A percentile compares a stretch with the other conserved stretches of the same genome.
Evolutionary conservation across 2,113 vertebrate species (phyloP).

Genomic region (Tricholaema leucomelas): DNA sequence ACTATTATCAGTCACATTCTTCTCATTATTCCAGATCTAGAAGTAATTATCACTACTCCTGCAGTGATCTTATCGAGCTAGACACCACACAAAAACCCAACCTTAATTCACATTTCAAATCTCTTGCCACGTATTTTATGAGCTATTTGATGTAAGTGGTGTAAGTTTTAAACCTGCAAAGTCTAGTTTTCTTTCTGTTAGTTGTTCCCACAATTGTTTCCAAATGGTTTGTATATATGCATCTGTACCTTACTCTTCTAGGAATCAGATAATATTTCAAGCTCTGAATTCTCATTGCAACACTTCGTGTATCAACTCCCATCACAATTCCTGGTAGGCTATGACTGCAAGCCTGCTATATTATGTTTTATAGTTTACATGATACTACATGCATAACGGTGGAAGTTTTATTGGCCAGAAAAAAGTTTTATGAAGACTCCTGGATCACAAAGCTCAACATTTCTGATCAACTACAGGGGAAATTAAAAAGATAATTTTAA

Average conservation of each 20-base stretch:
- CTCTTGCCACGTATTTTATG: neutral
- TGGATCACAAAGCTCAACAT: neutral
- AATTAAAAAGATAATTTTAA: neutral
- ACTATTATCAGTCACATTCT: neutral
- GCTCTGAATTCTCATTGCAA: neutral
- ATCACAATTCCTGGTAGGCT: neutral
- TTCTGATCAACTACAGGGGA: neutral
- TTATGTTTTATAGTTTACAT: neutral
- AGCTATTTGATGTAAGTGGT: neutral
- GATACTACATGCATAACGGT: neutral
- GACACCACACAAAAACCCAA: neutral
- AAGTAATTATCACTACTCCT: neutral
- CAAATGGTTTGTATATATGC: neutral
- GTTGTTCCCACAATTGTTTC: neutral
- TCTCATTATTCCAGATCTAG: neutral
- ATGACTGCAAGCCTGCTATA: neutral
- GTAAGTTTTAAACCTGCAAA: neutral
- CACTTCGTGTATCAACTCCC: neutral
- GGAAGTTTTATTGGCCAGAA: neutral
- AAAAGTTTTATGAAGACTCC: neutral
- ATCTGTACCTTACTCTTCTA: neutral
- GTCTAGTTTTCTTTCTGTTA: neutral
- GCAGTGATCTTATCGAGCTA: too few species aligned
- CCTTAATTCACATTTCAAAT: neutral
- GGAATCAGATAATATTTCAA: neutral